Conservation (phyloP, 2,797 vertebrate genomes). For the Bucorvus abyssinicus region DNA sequence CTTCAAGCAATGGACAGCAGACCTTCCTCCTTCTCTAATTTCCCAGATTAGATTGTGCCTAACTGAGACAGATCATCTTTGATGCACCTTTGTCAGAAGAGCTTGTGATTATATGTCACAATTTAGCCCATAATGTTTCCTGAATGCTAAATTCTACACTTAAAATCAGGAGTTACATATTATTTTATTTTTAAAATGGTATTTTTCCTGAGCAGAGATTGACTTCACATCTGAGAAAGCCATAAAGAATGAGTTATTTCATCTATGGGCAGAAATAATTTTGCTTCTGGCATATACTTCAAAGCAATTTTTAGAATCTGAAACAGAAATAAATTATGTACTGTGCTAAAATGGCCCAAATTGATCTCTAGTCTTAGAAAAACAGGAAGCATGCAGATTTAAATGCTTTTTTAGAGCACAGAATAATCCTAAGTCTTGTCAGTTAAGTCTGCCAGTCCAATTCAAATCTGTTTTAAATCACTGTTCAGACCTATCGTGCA, state of each 20-base stretch:
- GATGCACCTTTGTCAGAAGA: neutral
- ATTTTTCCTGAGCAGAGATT: constrained; percentile 27
- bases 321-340: constrained; percentile 52
- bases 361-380: constrained; percentile 47
- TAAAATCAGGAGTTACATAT: neutral
- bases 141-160: neutral
- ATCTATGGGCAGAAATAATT: constrained; percentile 47
- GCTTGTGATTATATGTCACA: neutral
- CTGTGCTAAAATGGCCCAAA: constrained; percentile 51
- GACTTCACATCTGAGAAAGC: neutral
- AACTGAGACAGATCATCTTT: neutral
- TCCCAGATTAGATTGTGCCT: neutral
- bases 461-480: constrained; percentile 23
- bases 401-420: constrained; percentile 34
- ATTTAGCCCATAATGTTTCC: neutral
- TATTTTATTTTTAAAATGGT: neutral
- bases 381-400: constrained; percentile 45
- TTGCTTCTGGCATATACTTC: constrained; percentile 61
- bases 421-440: constrained; percentile 38
- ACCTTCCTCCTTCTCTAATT: neutral
- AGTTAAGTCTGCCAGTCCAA: neutral
- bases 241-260: constrained; percentile 32
- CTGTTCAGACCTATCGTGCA: neutral
- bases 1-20: neutral
- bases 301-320: constrained; percentile 65